Base-by-base conservation (phyloP, 2,113 vertebrate genomes). In the Cromileptes altivelis region DNA sequence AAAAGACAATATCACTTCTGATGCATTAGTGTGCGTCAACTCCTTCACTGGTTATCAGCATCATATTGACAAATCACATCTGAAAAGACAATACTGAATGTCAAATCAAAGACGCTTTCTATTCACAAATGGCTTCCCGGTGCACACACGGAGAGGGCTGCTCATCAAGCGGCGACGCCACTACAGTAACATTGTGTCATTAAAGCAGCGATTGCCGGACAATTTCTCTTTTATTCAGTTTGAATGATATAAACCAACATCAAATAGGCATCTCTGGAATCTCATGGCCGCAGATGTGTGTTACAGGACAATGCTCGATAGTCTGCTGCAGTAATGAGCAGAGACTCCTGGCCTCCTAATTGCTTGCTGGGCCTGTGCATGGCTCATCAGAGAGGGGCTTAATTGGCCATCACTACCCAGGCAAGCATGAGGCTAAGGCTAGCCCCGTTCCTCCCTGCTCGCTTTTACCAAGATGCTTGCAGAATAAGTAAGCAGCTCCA, bases 321-420 rank as follows among this genome's bases (percentile, higher is more conserved):
- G 63, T 88, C 74, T 64, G 55, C 74, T 53, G 80, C 78, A 58
- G 87, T 94, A 95, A 95, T 94, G 89, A 94, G 91, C 87, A 85
- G 80, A 89, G 80, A 91, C 90, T 94, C 88, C 88, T 86, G 82
- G 86, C 86, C 75, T 78, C 81, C 92, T 95, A 95, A 95, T 95
- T 94, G 91, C 94, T 86, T 78, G 89, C 88, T 74, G 64, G 87
- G 90, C 83, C 80, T 68, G 47, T 90, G 93, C 85, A 93, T 87
- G 84, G 91, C 90, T 95, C 94, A 93, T 95, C 94, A 94, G 90
- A 93, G 90, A 92, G 85, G 74, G 81, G 84, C 90, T 93, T 95
- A 96, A 95, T 95, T 96, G 94, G 93, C 93, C 93, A 94, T 95
- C 93, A 92, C 94, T 92, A 90, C 87, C 86, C 93, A 91, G 85